Percentiles rank a stretch among this genome's conserved stretches.
Evolutionary conservation across 2,888 invertebrate species (phyloP).

Genomic region (Cremastobaeus sp.): DNA sequence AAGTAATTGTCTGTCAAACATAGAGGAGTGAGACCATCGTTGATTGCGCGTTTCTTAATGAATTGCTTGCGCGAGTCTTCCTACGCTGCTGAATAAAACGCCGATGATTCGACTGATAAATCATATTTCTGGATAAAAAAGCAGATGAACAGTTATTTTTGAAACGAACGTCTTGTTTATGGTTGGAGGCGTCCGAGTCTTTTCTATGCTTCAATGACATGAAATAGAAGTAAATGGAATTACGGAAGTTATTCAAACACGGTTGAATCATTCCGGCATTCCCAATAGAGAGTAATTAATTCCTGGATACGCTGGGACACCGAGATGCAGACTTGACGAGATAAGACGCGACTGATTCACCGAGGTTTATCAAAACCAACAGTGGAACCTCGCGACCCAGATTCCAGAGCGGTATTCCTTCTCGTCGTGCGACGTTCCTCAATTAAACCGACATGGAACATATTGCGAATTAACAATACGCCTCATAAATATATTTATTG

Average conservation of each 20-base stretch:
- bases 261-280: conserved; percentile 13
- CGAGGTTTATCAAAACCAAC: conserved; percentile 36
- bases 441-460: conserved; percentile 42
- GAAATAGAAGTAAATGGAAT: conserved; percentile 23
- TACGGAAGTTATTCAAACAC: conserved; percentile 32
- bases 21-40: too few species aligned
- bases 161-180: conserved; percentile 20
- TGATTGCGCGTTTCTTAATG: too few species aligned
- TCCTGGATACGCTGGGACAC: conserved; percentile 22
- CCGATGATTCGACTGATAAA: conserved; percentile 5
- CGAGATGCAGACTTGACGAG: conserved; percentile 9
- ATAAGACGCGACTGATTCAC: conserved; percentile 7
- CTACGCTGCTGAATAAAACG: too few species aligned
- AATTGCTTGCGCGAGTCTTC: too few species aligned
- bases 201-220: conserved; percentile 7
- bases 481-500: conserved; percentile 53
- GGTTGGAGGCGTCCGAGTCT: background rate
- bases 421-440: conserved; percentile 32
- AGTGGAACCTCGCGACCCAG: conserved; percentile 27
- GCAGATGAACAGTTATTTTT: background rate
- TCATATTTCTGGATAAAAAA: conserved; percentile 5
- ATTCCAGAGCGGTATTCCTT: conserved; percentile 15
- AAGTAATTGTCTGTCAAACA: too few species aligned
- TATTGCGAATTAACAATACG: conserved; percentile 47
- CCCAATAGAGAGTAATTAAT: conserved; percentile 30